phyloP scores from a whole-genome alignment of 2,113 vertebrate genomes.

The Ploceus nigricollis region DNA sequence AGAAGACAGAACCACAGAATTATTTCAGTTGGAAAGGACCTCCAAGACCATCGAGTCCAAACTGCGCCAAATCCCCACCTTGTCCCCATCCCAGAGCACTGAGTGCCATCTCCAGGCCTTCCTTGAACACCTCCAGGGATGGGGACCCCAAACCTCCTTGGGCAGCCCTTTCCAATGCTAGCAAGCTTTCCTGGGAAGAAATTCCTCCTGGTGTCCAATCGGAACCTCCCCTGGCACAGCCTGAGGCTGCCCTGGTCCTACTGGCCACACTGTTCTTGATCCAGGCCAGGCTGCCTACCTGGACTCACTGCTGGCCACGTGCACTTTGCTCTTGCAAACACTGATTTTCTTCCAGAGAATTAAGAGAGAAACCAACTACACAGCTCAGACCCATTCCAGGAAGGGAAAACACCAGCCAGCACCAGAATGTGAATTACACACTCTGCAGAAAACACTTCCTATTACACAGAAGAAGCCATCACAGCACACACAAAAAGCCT shows the following conservation, averaged over 20 bases:
- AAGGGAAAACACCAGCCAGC: neutral
- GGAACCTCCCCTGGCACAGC: neutral
- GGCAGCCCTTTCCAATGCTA: neutral
- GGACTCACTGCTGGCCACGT: fast-evolving
- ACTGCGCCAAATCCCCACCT: neutral
- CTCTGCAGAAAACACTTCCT: conserved; percentile 49
- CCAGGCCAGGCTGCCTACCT: neutral
- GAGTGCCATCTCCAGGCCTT: neutral
- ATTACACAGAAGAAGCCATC: neutral
- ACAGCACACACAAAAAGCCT: neutral
- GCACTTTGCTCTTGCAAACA: neutral
- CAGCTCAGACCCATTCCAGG: neutral
- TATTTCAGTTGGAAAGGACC: neutral
- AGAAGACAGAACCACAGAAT: neutral
- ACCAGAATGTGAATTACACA: neutral
- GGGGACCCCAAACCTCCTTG: neutral
- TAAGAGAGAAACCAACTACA: neutral
- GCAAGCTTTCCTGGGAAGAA: neutral
- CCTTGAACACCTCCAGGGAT: neutral
- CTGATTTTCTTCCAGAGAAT: neutral
- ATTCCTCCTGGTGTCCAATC: neutral
- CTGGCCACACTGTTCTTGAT: neutral
- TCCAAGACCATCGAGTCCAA: neutral
- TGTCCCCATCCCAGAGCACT: neutral
- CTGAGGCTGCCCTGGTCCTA: neutral